phyloP scores from a whole-genome alignment of 2,888 invertebrate genomes.

The Gymnosoma rotundatum region DNA sequence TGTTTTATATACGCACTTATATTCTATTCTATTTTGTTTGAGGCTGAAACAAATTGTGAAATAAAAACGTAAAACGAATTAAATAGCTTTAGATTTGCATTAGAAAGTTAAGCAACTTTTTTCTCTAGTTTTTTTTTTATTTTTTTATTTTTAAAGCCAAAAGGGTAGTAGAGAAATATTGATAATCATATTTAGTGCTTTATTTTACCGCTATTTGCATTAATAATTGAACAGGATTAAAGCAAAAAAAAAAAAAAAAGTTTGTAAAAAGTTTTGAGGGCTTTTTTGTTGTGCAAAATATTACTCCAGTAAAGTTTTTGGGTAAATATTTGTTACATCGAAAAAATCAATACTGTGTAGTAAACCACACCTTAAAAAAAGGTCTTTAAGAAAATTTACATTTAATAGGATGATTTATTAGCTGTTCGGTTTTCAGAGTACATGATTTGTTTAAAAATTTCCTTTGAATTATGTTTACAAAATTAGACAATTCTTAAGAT shows the following conservation, averaged over 20 bases:
- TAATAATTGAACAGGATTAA: constrained; percentile 37
- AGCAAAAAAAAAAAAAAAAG: too few relatives aligned
- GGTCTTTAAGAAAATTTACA: too few relatives aligned
- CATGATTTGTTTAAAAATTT: too few relatives aligned
- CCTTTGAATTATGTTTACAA: too few relatives aligned
- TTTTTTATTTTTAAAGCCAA: neutral
- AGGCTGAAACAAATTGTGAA: constrained; percentile 24
- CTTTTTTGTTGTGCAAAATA: neutral
- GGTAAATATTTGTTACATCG: too few relatives aligned
- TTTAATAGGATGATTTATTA: too few relatives aligned
- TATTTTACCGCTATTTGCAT: constrained; percentile 30
- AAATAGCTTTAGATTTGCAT: constrained; percentile 55
- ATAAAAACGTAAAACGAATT: constrained; percentile 40
- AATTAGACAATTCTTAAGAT: too few relatives aligned
- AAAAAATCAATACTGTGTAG: neutral
- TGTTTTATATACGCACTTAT: constrained; percentile 16
- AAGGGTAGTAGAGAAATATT: constrained; percentile 14
- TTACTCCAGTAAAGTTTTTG: neutral
- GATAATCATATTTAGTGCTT: constrained; percentile 34
- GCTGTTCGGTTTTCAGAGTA: too few relatives aligned
- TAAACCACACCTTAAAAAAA: neutral
- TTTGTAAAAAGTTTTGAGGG: neutral
- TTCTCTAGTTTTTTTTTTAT: too few relatives aligned
- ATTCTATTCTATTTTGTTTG: constrained; percentile 21
- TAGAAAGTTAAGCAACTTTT: constrained; percentile 39